Conservation (phyloP, 2,888 invertebrate species). For the Bombylius major region DNA sequence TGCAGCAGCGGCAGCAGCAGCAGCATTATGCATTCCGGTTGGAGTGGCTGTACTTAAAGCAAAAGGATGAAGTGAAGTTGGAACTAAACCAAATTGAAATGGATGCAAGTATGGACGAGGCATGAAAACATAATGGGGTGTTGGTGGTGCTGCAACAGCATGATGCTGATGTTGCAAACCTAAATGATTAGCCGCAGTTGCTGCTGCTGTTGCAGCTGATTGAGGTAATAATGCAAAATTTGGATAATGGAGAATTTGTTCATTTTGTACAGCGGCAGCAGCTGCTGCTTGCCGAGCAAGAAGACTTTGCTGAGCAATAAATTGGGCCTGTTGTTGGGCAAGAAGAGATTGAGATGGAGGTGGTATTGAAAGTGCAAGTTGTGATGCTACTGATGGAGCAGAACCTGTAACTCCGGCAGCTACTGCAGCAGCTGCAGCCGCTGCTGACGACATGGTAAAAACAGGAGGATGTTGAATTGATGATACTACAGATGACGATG, state of each 20-base stretch:
- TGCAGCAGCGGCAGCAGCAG: constrained; percentile 1
- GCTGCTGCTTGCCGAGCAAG: constrained; percentile 54
- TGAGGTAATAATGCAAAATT: constrained; percentile 21
- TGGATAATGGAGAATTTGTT: constrained; percentile 22
- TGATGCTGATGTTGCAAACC: constrained; percentile 22
- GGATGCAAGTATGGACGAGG: constrained; percentile 10
- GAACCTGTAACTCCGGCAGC: neutral
- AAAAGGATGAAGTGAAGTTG: constrained; percentile 1
- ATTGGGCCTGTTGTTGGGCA: constrained; percentile 44
- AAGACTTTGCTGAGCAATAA: constrained; percentile 57
- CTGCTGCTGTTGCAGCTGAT: constrained; percentile 22
- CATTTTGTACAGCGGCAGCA: constrained; percentile 37
- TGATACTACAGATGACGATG: constrained; percentile 4
- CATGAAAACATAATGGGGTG: constrained; percentile 17
- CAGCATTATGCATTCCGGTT: neutral
- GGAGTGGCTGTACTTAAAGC: neutral
- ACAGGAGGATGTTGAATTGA: constrained; percentile 14
- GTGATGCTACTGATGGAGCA: constrained; percentile 22
- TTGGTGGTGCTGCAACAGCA: constrained; percentile 25
- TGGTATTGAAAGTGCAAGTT: constrained; percentile 31
- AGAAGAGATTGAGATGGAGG: constrained; percentile 35
- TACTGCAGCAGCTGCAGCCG: constrained; percentile 17
- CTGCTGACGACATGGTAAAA: constrained; percentile 14
- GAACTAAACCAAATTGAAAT: constrained; percentile 11
- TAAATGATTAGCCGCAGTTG: constrained; percentile 14